Base-by-base conservation (phyloP, 2,113 vertebrate genomes). In the Pteruthius melanotis region DNA sequence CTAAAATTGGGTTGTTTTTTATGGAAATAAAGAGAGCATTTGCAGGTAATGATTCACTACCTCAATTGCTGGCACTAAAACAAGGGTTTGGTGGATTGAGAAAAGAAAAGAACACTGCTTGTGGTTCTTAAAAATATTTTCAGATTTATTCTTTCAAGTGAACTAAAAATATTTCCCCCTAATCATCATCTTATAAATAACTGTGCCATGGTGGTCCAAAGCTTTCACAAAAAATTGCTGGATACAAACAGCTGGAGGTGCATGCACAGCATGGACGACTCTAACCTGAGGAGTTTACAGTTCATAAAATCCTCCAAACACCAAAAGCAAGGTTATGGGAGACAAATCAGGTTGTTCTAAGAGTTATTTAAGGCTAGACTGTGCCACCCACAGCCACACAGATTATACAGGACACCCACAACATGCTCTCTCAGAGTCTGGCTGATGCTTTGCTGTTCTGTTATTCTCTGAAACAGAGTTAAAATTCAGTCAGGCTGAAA, bases 401-500 rank as follows among this genome's bases (percentile, higher is more conserved):
- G 60, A 71, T 81, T 68, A 54, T n/a, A 31, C 47, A 78, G 28
- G 39, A 92, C 52, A 82, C 42, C 44, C 56, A 81, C 60, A 53
- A 56, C 49, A 57, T 18, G 31, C 11, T 61, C 4, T 17, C 35
- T 63, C 72, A 12, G 47, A 68, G 37, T 15, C 75, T 84, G 74
- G 82, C 52, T 57, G 87, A 94, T 87, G 74, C 49, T 93, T 60
- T 82, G 64, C 44, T 53, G 7, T 49, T 83, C 68, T 45, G 49
- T 79, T 87, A 40, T 68, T 95, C 49, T 64, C 74, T 42, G 37
- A 91, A 87, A 91, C 19, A 52, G 66, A 95, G 89, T 93, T 95
- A 89, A 84, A 94, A 94, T 57, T 68, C 57, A 69, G 81, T 85
- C 65, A 76, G 57, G 87, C 81, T 94, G 91, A 96, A 95, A 94